Evolutionary conservation across 2,888 invertebrate species (phyloP).

Genomic region (Andrena praecox): DNA sequence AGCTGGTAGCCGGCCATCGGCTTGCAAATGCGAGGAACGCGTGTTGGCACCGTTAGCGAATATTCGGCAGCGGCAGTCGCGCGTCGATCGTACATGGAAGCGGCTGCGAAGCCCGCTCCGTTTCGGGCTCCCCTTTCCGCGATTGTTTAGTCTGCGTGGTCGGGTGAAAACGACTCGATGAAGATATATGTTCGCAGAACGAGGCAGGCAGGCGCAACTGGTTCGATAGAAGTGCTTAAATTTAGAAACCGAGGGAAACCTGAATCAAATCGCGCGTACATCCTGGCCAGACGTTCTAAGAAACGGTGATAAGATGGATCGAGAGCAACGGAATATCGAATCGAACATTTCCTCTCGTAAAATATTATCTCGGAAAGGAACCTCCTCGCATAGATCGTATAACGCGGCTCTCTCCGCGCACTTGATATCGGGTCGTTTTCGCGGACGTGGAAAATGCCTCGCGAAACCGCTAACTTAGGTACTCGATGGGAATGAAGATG

Average conservation of each 20-base stretch:
- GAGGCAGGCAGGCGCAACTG: background rate
- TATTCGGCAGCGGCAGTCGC: constrained; percentile 49
- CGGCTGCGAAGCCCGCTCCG: constrained; percentile 15
- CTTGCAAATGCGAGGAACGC: constrained; percentile 44
- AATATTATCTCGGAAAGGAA: background rate
- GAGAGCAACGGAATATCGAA: too few relatives aligned
- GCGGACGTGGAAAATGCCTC: constrained; percentile 3
- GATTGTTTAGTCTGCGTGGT: background rate
- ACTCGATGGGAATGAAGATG: constrained; percentile 14
- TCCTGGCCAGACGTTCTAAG: background rate
- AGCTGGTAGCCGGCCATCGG: constrained; percentile 20
- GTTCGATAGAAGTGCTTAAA: constrained; percentile 1
- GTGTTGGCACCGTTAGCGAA: constrained; percentile 30
- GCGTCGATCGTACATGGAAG: constrained; percentile 37
- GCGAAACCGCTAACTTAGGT: constrained; percentile 1
- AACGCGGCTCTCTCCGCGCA: background rate
- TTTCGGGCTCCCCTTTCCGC: too few relatives aligned
- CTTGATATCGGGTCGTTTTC: background rate
- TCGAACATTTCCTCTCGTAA: background rate
- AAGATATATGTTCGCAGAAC: background rate
- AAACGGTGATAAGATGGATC: too few relatives aligned
- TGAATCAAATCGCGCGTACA: background rate
- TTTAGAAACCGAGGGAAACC: background rate
- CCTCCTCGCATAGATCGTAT: background rate
- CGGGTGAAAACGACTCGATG: background rate